Evolutionary conservation across 1,140 invertebrate genomes (phyloP).

Genomic region (Bombyx mori): ASM3026992v2 NC_085135.1:1104001-1104500

Average conservation of each 20-base stretch:
- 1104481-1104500: too few species aligned
- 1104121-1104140: not conserved
- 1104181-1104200: slow-evolving; percentile 4
- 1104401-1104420: too few species aligned
- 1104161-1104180: too few species aligned
- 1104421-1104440: too few species aligned
- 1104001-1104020: slow-evolving; percentile 2
- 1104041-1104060: too few species aligned
- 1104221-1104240: not conserved
- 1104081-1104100: too few species aligned
- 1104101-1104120: slow-evolving; percentile 1
- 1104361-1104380: too few species aligned
- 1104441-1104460: too few species aligned
- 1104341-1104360: slow-evolving; percentile 2
- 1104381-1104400: too few species aligned
- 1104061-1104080: too few species aligned
- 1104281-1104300: not conserved
- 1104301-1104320: slow-evolving; percentile 1
- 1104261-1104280: not conserved
- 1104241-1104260: not conserved
- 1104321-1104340: not conserved
- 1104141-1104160: not conserved
- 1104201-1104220: not conserved
- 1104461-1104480: too few species aligned
- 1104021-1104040: too few species aligned